A percentile compares a stretch with the other conserved stretches of the same genome.
Conservation (phyloP, 1,140 invertebrate genomes). For the Nomia melanderi region DNA sequence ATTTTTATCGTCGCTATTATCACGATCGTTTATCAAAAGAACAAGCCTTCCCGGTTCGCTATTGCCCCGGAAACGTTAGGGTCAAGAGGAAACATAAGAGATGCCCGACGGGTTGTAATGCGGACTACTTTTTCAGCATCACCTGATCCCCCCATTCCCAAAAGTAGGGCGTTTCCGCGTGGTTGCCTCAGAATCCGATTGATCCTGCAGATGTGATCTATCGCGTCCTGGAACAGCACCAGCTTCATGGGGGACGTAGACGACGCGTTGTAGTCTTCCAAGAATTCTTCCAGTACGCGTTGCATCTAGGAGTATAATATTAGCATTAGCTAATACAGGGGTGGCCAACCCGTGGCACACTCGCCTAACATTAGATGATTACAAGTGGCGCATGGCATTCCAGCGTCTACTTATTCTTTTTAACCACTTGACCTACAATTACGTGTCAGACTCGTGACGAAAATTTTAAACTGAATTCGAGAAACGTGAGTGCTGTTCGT, state of each 20-base stretch:
- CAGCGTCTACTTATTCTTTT: no score
- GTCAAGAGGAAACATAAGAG: not conserved
- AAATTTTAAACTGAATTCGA: no score
- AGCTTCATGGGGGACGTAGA: conserved; percentile 86
- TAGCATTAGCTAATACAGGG: not conserved
- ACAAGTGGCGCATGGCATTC: no score
- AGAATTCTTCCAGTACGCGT: conserved; percentile 77
- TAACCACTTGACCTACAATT: no score
- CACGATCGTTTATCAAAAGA: not conserved
- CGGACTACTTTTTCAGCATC: not conserved
- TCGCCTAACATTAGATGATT: no score
- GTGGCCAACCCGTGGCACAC: no score
- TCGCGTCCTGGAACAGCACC: conserved; percentile 86
- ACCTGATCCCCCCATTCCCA: conserved; percentile 87
- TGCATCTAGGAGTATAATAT: conserved; percentile 62
- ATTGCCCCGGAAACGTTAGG: not conserved
- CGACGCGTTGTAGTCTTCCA: conserved; percentile 86
- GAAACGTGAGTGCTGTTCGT: no score
- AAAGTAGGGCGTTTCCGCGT: conserved; percentile 82
- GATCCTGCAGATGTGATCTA: conserved; percentile 86
- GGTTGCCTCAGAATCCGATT: conserved; percentile 84
- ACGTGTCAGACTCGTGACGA: no score
- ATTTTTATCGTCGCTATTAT: not conserved
- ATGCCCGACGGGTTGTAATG: not conserved
- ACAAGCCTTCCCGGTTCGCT: not conserved